phyloP scores from a whole-genome alignment of 2,113 vertebrate species.

The Jaculus jaculus region DNA sequence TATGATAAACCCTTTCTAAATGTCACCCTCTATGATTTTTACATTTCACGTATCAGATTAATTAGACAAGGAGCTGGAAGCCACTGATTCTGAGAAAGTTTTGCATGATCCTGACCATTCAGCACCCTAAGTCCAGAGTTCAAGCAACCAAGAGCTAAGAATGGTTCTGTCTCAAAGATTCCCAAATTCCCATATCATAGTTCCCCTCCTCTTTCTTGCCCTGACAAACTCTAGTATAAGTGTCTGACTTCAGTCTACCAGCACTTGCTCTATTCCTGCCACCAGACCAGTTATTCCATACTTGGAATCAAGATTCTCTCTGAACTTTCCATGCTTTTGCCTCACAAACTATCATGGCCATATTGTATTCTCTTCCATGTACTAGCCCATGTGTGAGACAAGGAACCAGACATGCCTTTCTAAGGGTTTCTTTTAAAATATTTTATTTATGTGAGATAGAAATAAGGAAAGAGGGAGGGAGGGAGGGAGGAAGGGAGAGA shows the following conservation, averaged over 20 bases:
- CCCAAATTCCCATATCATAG: background rate
- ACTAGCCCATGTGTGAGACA: background rate
- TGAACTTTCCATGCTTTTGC: background rate
- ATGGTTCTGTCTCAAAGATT: too few relatives aligned
- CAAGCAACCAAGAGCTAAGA: too few relatives aligned
- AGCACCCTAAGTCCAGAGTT: too few relatives aligned
- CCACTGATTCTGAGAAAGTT: too few relatives aligned
- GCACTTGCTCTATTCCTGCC: background rate
- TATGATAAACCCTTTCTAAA: too few relatives aligned
- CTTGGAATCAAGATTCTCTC: conserved; percentile 7
- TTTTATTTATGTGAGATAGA: too few relatives aligned
- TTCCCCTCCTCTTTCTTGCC: background rate
- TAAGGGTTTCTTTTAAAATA: background rate
- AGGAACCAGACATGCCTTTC: background rate
- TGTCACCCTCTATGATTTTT: too few relatives aligned
- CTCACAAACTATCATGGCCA: background rate
- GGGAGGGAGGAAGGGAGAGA: too few relatives aligned
- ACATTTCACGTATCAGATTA: too few relatives aligned
- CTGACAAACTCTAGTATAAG: background rate
- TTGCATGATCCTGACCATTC: too few relatives aligned
- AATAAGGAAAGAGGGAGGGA: too few relatives aligned
- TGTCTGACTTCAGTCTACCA: background rate
- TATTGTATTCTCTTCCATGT: background rate
- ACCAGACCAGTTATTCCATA: background rate
- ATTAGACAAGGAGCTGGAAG: too few relatives aligned